A percentile compares a stretch with the other conserved stretches of the same genome.
phyloP scores from a whole-genome alignment of 2,797 vertebrate species.

The Falco berigora region DNA sequence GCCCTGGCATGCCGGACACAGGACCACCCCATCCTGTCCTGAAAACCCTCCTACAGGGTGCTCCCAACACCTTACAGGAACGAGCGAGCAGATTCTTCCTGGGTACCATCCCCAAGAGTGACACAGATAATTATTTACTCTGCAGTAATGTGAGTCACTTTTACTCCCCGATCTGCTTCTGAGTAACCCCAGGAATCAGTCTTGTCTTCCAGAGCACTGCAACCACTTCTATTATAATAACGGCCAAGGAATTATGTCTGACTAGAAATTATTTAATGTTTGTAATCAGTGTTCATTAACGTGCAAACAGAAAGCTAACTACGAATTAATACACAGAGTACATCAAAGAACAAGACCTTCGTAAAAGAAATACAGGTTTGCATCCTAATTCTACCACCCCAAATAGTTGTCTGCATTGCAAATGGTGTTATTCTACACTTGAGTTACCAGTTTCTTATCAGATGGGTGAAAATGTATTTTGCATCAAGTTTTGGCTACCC shows the following conservation, averaged over 20 bases:
- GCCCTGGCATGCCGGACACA: rapidly evolving
- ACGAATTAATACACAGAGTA: not conserved
- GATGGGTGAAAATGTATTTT: not conserved
- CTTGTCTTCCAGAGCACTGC: not conserved
- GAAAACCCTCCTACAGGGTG: not conserved
- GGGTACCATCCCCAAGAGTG: not conserved
- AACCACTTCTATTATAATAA: not conserved
- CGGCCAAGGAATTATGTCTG: not conserved
- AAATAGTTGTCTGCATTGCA: not conserved
- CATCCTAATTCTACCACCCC: not conserved
- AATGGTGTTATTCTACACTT: not conserved
- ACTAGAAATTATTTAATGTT: not conserved
- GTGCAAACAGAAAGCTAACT: not conserved
- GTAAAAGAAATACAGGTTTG: not conserved
- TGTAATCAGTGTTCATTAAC: not conserved
- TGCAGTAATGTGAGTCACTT: not conserved
- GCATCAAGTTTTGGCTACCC: not conserved
- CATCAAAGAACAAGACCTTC: not conserved
- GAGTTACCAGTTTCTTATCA: not conserved
- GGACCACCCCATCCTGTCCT: not conserved
- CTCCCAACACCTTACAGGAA: not conserved
- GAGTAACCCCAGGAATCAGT: not conserved
- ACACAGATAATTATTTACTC: not conserved
- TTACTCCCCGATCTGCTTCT: not conserved
- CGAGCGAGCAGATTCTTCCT: not conserved